A percentile compares a stretch with the other conserved stretches of the same genome.
Conservation (phyloP, 2,888 invertebrate species). For the Linnaemya tessellans region DNA sequence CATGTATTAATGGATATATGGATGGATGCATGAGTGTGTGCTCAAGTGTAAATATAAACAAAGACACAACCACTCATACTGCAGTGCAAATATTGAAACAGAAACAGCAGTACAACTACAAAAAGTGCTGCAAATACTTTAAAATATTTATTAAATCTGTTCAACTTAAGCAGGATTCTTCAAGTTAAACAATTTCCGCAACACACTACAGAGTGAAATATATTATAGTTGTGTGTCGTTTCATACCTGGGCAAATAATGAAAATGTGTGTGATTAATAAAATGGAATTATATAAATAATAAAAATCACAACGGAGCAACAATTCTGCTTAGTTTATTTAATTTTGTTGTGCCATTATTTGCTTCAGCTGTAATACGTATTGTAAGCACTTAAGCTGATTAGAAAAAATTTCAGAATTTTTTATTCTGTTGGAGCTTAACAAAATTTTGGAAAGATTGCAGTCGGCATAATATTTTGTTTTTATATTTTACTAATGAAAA, state of each 20-base stretch:
- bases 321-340: slow-evolving; percentile 7
- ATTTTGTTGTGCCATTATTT: slow-evolving; percentile 62
- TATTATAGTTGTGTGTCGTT: neutral
- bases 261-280: neutral
- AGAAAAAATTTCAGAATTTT: slow-evolving; percentile 37
- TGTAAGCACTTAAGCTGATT: slow-evolving; percentile 67
- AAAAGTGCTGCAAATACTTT: slow-evolving; percentile 30
- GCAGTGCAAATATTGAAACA: slow-evolving; percentile 8
- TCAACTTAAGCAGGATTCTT: neutral
- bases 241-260: neutral
- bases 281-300: neutral
- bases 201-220: neutral
- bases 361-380: slow-evolving; percentile 64
- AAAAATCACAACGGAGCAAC: neutral
- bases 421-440: neutral
- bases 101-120: neutral
- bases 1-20: slow-evolving; percentile 1
- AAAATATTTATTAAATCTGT: slow-evolving; percentile 47
- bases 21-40: neutral
- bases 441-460: neutral
- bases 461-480: neutral
- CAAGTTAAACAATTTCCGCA: neutral
- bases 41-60: slow-evolving; percentile 34
- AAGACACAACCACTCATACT: slow-evolving; percentile 37
- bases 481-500: neutral